A percentile compares a stretch with the other conserved stretches of the same genome.
These are phyloP conservation scores for Otis tarda DNA, from an alignment of 2,113 vertebrate species.

Conservation along the genomic window DNA sequence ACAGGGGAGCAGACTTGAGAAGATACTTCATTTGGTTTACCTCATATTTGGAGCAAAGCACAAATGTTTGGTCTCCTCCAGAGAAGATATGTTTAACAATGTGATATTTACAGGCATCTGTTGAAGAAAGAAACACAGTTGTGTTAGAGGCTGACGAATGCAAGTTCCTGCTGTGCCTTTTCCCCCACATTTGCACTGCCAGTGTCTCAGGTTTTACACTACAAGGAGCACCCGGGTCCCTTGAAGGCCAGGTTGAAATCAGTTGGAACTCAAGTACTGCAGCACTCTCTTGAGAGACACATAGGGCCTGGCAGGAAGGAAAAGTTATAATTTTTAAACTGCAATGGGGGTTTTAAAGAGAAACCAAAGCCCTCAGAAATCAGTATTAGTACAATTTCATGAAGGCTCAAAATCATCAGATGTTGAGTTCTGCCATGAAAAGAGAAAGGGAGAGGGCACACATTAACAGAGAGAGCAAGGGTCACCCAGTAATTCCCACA, in stretches of 20 bases:
- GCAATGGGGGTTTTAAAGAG: not conserved
- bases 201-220: not conserved
- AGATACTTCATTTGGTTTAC: slow-evolving; percentile 67
- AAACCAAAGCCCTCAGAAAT: not conserved
- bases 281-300: not conserved
- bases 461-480: not conserved
- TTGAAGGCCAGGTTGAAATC: not conserved
- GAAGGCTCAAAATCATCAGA: not conserved
- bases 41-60: slow-evolving; percentile 87
- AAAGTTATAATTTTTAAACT: not conserved
- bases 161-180: not conserved
- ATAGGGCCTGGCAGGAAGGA: not conserved
- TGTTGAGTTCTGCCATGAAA: not conserved
- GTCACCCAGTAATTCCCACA: not conserved
- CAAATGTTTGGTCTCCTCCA: slow-evolving; percentile 94
- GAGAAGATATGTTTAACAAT: slow-evolving; percentile 89
- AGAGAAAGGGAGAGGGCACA: not conserved
- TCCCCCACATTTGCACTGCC: not conserved
- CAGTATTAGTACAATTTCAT: not conserved
- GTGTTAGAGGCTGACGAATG: not conserved
- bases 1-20: not conserved
- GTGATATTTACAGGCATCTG: slow-evolving; percentile 80
- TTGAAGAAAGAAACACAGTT: not conserved
- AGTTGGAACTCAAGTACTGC: not conserved
- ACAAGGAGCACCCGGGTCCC: not conserved